Evolutionary conservation across 2,797 vertebrate species (phyloP), one percentile per base, ranked within the genome.

Genomic region (Crocidura indochinensis): DNA sequence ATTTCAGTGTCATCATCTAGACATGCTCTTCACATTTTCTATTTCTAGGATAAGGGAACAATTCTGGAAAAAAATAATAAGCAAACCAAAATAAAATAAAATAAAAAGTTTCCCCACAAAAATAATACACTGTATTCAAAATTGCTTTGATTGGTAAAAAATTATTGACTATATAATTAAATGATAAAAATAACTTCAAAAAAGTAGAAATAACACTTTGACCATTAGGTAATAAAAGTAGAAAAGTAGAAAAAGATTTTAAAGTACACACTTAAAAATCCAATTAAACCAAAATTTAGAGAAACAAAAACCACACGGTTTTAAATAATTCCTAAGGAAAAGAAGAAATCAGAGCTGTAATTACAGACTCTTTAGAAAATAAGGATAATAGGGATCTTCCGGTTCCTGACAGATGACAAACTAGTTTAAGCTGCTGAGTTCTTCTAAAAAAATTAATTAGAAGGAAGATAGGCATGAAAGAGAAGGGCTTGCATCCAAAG

Each of bases 301-400:
- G 11, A 93, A 88, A 82, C 9, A 91, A 94, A 46, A 90, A 87
- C 24, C 11, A 82, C 20, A 69, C 12, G 68, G 1, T 82, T 91
- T n/a, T 84, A 88, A 81, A 79, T 80, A 87, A 88, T 72, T 92
- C 31, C 26, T 73, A 68, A 0, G 26, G 71, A 56, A 84, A 91
- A 60, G 26, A 90, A 49, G 44, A 93, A 72, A 87, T 78, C 8
- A 67, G 91, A 88, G 31, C n/a, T 92, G 15, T 91, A 90, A 82
- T 92, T 95, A 88, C 8, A 89, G 71, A 76, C 26, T 75, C 72
- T 72, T 92, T 90, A 75, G 31, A 75, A 94, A 80, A 89, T 69
- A 94, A 47, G 1, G 19, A 49, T 84, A 76, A 72, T 51, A 24
- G 46, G 64, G 12, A 84, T 72, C 29, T 86, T 92, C 87, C 20